Conservation (phyloP, 2,888 invertebrate genomes). For the Glyphotaelius pellucidus region DNA sequence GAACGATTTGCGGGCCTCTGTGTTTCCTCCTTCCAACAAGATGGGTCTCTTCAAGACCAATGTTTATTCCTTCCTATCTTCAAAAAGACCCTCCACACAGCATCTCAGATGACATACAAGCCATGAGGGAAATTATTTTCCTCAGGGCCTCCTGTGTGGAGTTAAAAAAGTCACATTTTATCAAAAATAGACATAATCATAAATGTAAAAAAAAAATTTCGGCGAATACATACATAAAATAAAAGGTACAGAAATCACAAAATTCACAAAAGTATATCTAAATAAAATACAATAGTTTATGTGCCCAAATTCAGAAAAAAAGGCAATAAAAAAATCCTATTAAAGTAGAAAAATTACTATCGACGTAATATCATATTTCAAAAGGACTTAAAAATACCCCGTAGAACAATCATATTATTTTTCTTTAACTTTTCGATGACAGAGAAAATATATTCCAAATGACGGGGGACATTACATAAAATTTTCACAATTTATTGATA, state of each 20-base stretch:
- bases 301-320: background rate
- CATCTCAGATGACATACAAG: no score
- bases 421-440: conserved; percentile 43
- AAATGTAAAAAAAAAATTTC: no score
- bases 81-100: no score
- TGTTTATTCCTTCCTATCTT: no score
- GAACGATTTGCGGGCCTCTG: no score
- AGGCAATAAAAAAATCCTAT: background rate
- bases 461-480: conserved; percentile 36
- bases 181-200: no score
- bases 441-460: conserved; percentile 39
- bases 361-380: background rate
- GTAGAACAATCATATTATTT: conserved; percentile 5
- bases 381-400: background rate
- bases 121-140: no score
- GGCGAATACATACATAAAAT: background rate
- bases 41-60: no score
- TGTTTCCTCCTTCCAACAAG: no score
- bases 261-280: background rate
- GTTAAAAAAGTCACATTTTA: no score
- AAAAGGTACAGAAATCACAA: background rate
- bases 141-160: no score
- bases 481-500: conserved; percentile 63
- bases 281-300: background rate
- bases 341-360: background rate